Conservation (phyloP, 2,888 invertebrate genomes). For the Anagyrus pseudococci region DNA sequence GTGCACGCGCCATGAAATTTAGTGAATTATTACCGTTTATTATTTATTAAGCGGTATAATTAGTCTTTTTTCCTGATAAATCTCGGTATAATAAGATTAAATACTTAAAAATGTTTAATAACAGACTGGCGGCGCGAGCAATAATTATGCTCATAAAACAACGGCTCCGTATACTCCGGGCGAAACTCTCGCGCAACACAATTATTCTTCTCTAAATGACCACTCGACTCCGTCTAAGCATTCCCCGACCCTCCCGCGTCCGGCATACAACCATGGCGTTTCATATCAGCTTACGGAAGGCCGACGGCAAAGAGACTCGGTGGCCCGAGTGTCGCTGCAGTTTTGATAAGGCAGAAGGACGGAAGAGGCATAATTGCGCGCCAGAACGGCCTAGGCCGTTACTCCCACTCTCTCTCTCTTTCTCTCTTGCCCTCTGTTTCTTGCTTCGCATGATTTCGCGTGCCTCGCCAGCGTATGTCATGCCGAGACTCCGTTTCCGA, state of each 20-base stretch:
- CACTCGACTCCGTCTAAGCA: no score
- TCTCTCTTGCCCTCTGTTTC: neutral
- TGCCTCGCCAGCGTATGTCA: slow-evolving; percentile 23
- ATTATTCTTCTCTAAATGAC: neutral
- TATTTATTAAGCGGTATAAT: neutral
- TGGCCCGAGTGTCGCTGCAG: slow-evolving; percentile 7
- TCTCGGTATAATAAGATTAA: neutral
- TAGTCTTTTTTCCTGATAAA: neutral
- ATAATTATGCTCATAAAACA: neutral
- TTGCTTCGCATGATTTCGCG: slow-evolving; percentile 30
- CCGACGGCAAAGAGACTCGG: neutral
- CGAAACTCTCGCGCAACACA: no score
- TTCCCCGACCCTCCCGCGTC: no score
- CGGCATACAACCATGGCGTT: no score
- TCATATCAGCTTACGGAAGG: neutral
- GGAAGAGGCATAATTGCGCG: slow-evolving; percentile 8
- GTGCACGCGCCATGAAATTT: no score
- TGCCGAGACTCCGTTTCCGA: slow-evolving; percentile 23
- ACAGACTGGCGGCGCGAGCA: neutral
- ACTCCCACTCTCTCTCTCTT: slow-evolving; percentile 4
- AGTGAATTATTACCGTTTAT: neutral
- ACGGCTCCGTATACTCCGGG: neutral
- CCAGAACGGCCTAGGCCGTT: neutral
- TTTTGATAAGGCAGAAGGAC: slow-evolving; percentile 17
- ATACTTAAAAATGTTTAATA: neutral